A percentile compares a stretch with the other conserved stretches of the same genome.
These are phyloP conservation scores for Siniperca scherzeri DNA, from an alignment of 2,797 vertebrate species.

Conservation along the genomic window DNA sequence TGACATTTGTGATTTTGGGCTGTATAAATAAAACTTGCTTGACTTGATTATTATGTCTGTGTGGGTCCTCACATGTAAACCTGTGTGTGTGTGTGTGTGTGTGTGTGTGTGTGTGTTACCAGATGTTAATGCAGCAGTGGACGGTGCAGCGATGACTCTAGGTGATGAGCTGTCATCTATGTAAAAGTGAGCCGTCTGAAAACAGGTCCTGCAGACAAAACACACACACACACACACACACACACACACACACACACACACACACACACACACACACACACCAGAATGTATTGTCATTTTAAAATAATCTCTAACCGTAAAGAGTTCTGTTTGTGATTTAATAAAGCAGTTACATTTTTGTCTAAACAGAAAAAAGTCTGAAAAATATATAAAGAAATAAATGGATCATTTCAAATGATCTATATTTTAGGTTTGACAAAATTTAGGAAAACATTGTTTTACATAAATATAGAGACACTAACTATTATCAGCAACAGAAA, in stretches of 20 bases:
- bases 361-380: too few relatives aligned
- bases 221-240: constrained; percentile 36
- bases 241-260: constrained; percentile 36
- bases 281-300: background rate
- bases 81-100: background rate
- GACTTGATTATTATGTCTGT: too few relatives aligned
- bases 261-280: constrained; percentile 9
- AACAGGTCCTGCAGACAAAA: constrained; percentile 89
- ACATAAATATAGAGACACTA: background rate
- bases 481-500: background rate
- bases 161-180: constrained; percentile 93
- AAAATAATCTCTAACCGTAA: background rate
- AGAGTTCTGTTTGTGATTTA: background rate
- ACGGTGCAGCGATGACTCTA: constrained; percentile 88
- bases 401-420: background rate
- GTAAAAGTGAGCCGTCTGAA: constrained; percentile 99
- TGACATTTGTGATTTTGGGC: background rate
- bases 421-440: background rate
- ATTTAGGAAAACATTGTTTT: too few relatives aligned
- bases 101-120: constrained; percentile 82
- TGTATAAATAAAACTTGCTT: too few relatives aligned
- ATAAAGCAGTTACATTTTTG: background rate
- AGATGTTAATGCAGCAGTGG: constrained; percentile 86
- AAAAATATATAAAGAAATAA: background rate
- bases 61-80: too few relatives aligned